Evolutionary conservation across 2,888 invertebrate species (phyloP), one percentile per base, ranked within the genome.

Genomic region (Ormia ochracea): DNA sequence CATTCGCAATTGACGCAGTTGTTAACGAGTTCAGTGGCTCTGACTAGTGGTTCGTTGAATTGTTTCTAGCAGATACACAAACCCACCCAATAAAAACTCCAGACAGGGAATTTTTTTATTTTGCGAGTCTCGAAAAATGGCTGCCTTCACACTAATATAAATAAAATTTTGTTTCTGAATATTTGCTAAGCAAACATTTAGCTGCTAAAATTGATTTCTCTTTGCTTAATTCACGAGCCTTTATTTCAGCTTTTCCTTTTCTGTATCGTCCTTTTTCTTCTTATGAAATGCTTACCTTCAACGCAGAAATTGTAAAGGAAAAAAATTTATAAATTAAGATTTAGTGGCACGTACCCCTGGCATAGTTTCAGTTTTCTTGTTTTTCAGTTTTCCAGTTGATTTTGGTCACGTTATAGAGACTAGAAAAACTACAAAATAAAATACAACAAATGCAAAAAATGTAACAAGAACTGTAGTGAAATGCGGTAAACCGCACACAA

Each of bases 391-490:
- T 41, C 43, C 73, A 66, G 74, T 74, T 82, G 82, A 78, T 78
- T 81, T 81, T 82, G 82, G 81, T 82, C 76, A 82, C 82, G 82
- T 80, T 76, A n/a, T n/a, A 80, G 59, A 76, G 43, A 75, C 70
- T 58, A 36, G 43, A 68, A 45, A 70, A 70, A 26, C 63, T 66
- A 17, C 19, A 72, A 23, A 56, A 50, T 7, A 68, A 66, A 45
- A 78, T 52, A 43, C 43, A 72, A 59, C 14, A 45, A 28, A 63
- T 19, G 68, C 58, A 65, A 31, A 66, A 68, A 36, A 58, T 38
- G 17, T 23, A 65, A 48, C 43, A 65, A 63, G 58, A 74, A 52
- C 45, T 66, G 36, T 69, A 59, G 65, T 63, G 58, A 81, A 81
- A 65, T 76, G 73, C 74, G 75, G 76, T 74, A 61, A 58, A 69